phyloP scores from a whole-genome alignment of 2,888 invertebrate genomes.

The Hyppa rectilinea region DNA sequence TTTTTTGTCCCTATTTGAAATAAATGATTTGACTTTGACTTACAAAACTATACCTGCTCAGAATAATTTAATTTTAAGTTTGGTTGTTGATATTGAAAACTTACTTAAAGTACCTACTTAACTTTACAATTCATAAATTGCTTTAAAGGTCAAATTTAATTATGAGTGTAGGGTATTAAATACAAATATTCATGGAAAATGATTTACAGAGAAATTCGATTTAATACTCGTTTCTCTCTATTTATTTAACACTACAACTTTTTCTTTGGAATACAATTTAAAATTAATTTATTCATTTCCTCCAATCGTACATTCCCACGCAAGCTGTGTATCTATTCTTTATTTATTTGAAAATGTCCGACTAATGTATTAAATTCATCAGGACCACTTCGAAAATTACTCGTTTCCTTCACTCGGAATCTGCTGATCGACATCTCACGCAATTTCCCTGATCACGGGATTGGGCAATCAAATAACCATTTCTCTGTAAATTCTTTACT shows the following conservation, averaged over 20 bases:
- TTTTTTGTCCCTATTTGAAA: too few species aligned
- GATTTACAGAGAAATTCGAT: too few species aligned
- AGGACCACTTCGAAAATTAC: neutral
- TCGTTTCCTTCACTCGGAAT: neutral
- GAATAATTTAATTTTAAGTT: neutral
- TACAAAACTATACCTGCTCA: too few species aligned
- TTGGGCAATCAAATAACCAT: conserved; percentile 4
- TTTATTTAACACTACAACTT: too few species aligned
- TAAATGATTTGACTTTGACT: too few species aligned
- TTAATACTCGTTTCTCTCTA: too few species aligned
- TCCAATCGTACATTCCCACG: neutral
- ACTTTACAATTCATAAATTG: neutral
- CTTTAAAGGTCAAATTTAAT: neutral
- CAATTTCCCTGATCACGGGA: neutral
- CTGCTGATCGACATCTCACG: neutral
- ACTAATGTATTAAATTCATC: neutral
- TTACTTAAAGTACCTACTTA: neutral
- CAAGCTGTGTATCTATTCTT: neutral
- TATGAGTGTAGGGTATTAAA: too few species aligned
- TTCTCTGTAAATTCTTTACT: neutral
- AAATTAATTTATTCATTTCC: too few species aligned
- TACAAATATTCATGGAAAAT: too few species aligned
- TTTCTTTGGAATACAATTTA: too few species aligned
- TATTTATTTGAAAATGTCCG: neutral
- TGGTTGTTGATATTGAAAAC: neutral